Evolutionary conservation across 2,797 vertebrate genomes (phyloP).

Genomic region (Sibirionetta formosa): DNA sequence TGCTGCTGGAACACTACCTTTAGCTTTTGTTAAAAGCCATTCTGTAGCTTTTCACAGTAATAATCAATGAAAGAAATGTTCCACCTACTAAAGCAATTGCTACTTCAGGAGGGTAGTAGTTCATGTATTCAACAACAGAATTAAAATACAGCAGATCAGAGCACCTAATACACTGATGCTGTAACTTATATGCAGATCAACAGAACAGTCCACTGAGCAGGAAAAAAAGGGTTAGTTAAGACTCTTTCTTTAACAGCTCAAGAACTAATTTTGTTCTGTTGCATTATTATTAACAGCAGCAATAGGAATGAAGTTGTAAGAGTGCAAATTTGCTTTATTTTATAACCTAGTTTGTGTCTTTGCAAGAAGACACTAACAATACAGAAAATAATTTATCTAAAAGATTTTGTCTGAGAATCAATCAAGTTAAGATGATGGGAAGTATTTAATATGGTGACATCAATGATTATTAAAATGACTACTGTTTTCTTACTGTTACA

Average conservation of each 20-base stretch:
- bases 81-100: not conserved
- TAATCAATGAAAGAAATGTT: not conserved
- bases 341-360: constrained; percentile 31
- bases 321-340: constrained; percentile 32
- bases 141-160: not conserved
- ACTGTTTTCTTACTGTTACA: not conserved
- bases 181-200: not conserved
- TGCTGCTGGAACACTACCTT: not conserved
- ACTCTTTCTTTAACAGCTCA: not conserved
- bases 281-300: constrained; percentile 54
- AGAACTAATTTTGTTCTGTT: not conserved
- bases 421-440: not conserved
- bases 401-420: not conserved
- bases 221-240: not conserved
- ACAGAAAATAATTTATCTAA: not conserved
- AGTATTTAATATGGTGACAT: not conserved
- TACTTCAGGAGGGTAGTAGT: not conserved
- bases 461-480: not conserved
- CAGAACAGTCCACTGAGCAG: not conserved
- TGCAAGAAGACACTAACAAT: not conserved
- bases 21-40: not conserved
- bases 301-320: constrained; percentile 27
- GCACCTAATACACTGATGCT: not conserved
- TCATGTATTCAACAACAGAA: not conserved
- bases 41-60: not conserved